These are phyloP conservation scores for Geococcyx californianus DNA, from an alignment of 2,113 vertebrate species.

Conservation along the genomic window DNA sequence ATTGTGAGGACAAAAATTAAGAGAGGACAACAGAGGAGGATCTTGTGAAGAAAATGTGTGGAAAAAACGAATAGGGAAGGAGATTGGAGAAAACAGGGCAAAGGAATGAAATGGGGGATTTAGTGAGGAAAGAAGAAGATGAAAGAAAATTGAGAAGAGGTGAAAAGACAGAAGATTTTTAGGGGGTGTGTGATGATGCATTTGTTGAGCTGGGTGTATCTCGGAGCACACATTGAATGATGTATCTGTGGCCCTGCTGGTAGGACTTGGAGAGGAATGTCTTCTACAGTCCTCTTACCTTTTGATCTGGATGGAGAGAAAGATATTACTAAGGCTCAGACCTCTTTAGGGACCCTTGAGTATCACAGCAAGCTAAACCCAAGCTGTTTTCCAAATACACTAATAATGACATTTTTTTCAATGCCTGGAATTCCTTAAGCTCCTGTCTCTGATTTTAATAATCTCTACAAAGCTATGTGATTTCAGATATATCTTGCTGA, in stretches of 20 bases:
- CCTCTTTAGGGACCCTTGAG: background rate
- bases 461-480: background rate
- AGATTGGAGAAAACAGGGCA: background rate
- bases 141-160: background rate
- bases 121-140: background rate
- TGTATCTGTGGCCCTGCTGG: background rate
- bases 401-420: constrained; percentile 2
- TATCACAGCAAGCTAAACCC: background rate
- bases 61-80: background rate
- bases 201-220: background rate
- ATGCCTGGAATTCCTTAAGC: constrained; percentile 13
- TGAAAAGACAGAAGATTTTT: background rate
- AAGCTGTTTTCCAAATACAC: background rate
- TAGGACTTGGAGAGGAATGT: background rate
- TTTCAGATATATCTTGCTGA: background rate
- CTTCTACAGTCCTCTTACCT: background rate
- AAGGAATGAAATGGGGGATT: background rate
- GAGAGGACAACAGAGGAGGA: background rate
- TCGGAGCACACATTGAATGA: background rate
- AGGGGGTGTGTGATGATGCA: background rate
- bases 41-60: background rate
- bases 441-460: constrained; percentile 10
- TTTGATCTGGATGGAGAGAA: background rate
- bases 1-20: background rate
- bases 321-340: background rate